Evolutionary conservation across 2,888 invertebrate species (phyloP).

Genomic region (Nemapogon koenigi): DNA sequence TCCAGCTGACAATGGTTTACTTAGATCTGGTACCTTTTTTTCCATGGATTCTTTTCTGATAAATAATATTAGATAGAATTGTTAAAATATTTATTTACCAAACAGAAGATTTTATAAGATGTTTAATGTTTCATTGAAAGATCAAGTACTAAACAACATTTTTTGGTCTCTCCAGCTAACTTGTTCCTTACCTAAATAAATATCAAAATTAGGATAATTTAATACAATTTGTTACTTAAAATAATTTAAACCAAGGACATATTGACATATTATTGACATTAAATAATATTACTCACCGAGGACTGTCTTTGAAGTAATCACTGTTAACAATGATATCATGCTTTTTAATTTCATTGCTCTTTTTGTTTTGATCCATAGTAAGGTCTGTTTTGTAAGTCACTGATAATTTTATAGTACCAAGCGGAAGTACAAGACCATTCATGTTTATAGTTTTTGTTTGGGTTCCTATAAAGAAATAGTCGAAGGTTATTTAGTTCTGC

Average conservation of each 20-base stretch:
- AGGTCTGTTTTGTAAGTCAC: conserved; percentile 91
- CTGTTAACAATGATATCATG: conserved; percentile 84
- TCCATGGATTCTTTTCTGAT: conserved; percentile 44
- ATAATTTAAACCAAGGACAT: too few species aligned
- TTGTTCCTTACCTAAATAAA: too few species aligned
- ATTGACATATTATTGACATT: background rate
- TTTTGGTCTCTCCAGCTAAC: too few species aligned
- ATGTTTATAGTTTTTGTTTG: conserved; percentile 81
- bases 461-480: conserved; percentile 68
- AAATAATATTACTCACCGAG: conserved; percentile 66
- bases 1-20: conserved; percentile 76
- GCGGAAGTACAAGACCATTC: conserved; percentile 86
- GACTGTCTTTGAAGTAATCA: conserved; percentile 79
- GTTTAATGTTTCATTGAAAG: too few species aligned
- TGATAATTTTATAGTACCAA: conserved; percentile 82
- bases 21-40: conserved; percentile 71
- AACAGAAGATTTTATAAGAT: too few species aligned
- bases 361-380: conserved; percentile 84
- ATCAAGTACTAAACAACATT: too few species aligned
- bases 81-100: too few species aligned
- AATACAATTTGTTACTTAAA: too few species aligned
- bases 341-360: conserved; percentile 61
- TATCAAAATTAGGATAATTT: too few species aligned
- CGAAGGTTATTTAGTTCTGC: conserved; percentile 8
- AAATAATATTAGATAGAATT: too few species aligned